Conservation (phyloP, 2,797 vertebrate species). For the Chromobotia macracanthus region DNA sequence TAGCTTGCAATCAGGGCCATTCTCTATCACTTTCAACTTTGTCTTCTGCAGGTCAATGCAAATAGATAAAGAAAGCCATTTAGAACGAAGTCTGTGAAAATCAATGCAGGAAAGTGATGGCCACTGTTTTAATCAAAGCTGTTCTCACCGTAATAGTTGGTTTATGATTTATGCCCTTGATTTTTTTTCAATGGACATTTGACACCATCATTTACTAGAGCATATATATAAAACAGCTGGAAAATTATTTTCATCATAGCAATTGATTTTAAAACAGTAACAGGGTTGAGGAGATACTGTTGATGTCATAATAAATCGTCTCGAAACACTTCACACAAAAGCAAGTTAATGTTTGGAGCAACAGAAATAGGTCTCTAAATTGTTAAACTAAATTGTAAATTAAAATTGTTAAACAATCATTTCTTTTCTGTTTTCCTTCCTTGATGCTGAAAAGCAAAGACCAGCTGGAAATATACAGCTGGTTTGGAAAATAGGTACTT, state of each 20-base stretch:
- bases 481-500: not conserved
- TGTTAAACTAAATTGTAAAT: too few species aligned
- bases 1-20: conserved; percentile 57
- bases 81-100: not conserved
- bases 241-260: not conserved
- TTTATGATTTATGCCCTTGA: conserved; percentile 10
- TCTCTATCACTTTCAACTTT: conserved; percentile 42
- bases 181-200: conserved; percentile 5
- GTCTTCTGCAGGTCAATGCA: conserved; percentile 35
- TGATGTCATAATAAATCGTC: not conserved
- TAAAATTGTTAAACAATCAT: too few species aligned
- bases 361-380: too few species aligned
- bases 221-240: not conserved
- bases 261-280: conserved; percentile 3
- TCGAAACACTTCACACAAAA: too few species aligned
- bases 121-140: conserved; percentile 4
- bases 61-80: conserved; percentile 49
- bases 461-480: not conserved
- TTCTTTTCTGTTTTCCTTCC: too few species aligned
- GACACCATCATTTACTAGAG: not conserved
- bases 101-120: not conserved
- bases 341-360: not conserved
- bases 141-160: conserved; percentile 3
- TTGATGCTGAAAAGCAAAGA: not conserved
- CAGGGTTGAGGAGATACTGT: conserved; percentile 14